Conservation (phyloP, 64 coral and sea anemone genomes). For the Acropora tenuis region DNA sequence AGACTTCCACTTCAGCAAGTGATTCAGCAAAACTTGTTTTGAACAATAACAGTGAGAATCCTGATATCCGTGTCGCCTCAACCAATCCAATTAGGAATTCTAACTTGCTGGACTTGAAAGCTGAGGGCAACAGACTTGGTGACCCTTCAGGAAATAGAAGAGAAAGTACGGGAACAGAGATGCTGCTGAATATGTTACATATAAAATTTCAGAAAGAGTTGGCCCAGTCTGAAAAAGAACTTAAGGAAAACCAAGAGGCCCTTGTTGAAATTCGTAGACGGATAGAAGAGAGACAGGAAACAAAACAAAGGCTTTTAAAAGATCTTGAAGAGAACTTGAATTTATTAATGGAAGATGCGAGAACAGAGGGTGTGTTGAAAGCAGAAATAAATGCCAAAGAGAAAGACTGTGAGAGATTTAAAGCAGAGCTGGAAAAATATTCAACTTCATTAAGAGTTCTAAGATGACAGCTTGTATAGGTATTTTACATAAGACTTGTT, state of each 20-base stretch:
- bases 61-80: neutral
- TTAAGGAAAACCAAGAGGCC: neutral
- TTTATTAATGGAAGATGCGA: neutral
- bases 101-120: neutral
- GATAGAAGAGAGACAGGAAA: neutral
- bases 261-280: neutral
- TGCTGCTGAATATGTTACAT: slow-evolving; percentile 2
- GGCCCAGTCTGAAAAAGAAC: neutral
- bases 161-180: neutral
- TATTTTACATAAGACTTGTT: too few species aligned
- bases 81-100: neutral
- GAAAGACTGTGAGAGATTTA: neutral
- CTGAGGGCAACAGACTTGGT: neutral
- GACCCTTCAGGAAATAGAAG: neutral
- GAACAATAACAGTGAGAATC: neutral
- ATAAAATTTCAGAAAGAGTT: slow-evolving; percentile 15
- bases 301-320: neutral
- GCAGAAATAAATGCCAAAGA: neutral
- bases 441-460: neutral
- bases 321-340: slow-evolving; percentile 22
- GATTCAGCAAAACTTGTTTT: neutral
- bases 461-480: neutral
- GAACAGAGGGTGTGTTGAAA: neutral
- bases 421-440: slow-evolving; percentile 19
- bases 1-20: neutral